A percentile compares a stretch with the other conserved stretches of the same genome.
Conservation (phyloP, 2,888 invertebrate species). For the Artemia sinica region DNA sequence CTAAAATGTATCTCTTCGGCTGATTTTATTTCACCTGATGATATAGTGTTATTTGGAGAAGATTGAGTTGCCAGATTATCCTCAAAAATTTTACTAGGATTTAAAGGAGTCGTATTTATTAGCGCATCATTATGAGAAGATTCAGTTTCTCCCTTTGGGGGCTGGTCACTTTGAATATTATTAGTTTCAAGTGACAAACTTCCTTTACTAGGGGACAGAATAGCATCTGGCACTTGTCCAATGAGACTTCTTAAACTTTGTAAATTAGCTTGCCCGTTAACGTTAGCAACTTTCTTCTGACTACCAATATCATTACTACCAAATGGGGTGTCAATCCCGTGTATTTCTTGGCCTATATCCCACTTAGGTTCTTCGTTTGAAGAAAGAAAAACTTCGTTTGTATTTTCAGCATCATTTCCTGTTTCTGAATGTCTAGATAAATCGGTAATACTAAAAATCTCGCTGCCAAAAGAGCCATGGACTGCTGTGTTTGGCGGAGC, state of each 20-base stretch:
- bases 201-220: not conserved
- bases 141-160: not conserved
- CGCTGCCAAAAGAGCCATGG: constrained; percentile 3
- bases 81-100: not conserved
- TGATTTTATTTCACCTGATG: no score
- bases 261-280: no score
- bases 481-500: constrained; percentile 8
- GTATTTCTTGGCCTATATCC: no score
- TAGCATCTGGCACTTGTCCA: not conserved
- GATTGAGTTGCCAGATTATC: not conserved
- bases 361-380: not conserved
- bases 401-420: not conserved
- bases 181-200: not conserved
- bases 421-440: not conserved
- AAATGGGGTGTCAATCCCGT: not conserved
- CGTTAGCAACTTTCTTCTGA: not conserved
- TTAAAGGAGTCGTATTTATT: not conserved
- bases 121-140: not conserved
- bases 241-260: not conserved
- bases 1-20: not conserved
- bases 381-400: not conserved
- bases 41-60: not conserved
- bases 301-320: not conserved
- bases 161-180: not conserved
- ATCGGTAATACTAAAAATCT: not conserved